Conservation (phyloP, 2,113 vertebrate species). For the Phaetusa simplex region DNA sequence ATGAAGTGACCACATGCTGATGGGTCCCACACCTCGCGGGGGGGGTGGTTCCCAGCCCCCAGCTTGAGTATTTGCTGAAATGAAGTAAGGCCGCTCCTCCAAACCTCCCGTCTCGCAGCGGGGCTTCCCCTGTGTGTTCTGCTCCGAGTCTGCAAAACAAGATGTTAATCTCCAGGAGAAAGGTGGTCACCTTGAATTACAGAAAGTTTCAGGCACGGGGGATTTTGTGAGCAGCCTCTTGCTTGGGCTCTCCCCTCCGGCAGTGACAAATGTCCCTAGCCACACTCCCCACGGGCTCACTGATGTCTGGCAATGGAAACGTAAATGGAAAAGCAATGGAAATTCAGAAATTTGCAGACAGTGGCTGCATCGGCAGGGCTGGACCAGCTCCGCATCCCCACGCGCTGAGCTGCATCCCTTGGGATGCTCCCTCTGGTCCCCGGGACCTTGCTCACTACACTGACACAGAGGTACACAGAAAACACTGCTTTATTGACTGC, state of each 20-base stretch:
- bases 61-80: fast-evolving
- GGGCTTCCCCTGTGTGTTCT: not conserved
- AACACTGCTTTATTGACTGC: constrained; percentile 99
- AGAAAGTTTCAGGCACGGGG: not conserved
- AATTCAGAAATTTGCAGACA: not conserved
- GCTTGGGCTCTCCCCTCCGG: not conserved
- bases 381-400: not conserved
- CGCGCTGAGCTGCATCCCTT: not conserved
- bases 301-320: not conserved
- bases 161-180: not conserved
- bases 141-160: not conserved
- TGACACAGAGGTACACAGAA: constrained; percentile 81
- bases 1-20: fast-evolving
- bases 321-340: not conserved
- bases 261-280: not conserved
- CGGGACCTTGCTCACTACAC: not conserved
- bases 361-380: not conserved
- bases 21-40: fast-evolving
- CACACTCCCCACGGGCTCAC: not conserved
- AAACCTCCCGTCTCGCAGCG: not conserved
- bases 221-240: not conserved
- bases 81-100: not conserved
- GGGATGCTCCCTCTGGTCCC: not conserved
- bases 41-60: not conserved
- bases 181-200: not conserved